These are phyloP conservation scores for Salvelinus fontinalis DNA, from an alignment of 2,113 vertebrate species.

Conservation along the genomic window DNA sequence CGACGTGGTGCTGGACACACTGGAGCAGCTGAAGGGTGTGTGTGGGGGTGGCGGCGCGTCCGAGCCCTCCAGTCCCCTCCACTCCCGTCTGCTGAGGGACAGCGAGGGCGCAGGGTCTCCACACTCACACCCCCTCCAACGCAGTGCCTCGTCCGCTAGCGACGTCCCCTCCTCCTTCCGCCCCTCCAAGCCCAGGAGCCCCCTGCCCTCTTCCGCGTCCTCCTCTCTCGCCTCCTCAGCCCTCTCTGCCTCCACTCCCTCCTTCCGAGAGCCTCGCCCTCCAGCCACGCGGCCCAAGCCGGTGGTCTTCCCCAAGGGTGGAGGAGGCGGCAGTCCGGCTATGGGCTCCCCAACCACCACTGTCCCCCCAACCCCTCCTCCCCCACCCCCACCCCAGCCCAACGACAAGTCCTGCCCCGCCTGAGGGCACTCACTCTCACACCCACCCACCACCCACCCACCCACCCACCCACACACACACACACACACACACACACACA, in stretches of 20 bases:
- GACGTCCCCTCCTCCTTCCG: constrained; percentile 93
- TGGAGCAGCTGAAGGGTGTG: constrained; percentile 91
- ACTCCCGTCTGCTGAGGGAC: constrained; percentile 90
- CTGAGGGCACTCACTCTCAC: constrained; percentile 60
- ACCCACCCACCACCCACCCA: too few species aligned
- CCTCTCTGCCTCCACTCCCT: constrained; percentile 67
- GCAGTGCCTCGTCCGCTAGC: constrained; percentile 91
- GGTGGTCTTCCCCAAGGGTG: constrained; percentile 86
- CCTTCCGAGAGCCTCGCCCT: constrained; percentile 79
- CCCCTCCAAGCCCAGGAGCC: constrained; percentile 78
- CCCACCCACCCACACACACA: too few species aligned
- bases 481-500: too few species aligned
- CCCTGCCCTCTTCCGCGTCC: constrained; percentile 64
- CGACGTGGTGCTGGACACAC: constrained; percentile 94
- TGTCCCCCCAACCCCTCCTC: constrained; percentile 65
- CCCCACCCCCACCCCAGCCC: constrained; percentile 74
- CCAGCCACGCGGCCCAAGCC: constrained; percentile 94
- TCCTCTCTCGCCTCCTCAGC: constrained; percentile 61
- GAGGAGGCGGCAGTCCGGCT: constrained; percentile 77
- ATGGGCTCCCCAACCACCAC: constrained; percentile 82
- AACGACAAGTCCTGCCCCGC: constrained; percentile 94
- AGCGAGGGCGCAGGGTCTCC: constrained; percentile 78
- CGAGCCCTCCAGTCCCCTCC: constrained; percentile 95
- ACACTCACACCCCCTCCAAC: constrained; percentile 81
- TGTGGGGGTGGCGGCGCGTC: constrained; percentile 73